Evolutionary conservation across 1,140 invertebrate genomes (phyloP), one percentile per base, ranked within the genome.

Genomic region (Ctenoplectra terminalis): DNA sequence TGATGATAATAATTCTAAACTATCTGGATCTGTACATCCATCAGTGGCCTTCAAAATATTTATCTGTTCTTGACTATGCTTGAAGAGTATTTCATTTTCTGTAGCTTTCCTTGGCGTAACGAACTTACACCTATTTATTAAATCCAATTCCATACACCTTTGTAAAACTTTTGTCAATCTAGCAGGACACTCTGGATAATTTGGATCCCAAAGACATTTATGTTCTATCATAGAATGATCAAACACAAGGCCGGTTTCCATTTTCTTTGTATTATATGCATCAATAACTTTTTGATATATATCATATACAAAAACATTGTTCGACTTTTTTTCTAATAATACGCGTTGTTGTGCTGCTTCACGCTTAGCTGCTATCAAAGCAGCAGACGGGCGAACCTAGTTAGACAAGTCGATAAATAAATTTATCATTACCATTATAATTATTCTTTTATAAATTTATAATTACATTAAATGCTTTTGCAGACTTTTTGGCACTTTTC

Each of bases 151-250:
- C 74, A 95, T 91, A 85, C 97, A 98, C 79, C 97, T 96, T 61
- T 97, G 93, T n/a, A 98, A 92, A 56, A 97, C 93, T 74, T 93
- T 92, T 9, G 94, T 95, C 61, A 98, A 95, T 88, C 98, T 95
- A 71, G 96, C 95, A 1, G 98, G 98, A 87, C 95, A 95, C 92
- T 99, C 98, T 5, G 97, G 96, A 94, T 98, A 97, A 69, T 95
- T 95, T 8, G 94, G 85, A 93, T 98, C 98, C 98, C 98, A 99
- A 0, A 97, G 92, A 90, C 97, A 98, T 26, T 92, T 88, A 90
- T 98, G 98, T 70, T 97, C 95, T 1, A 94, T 89, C 97, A 98
- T 98, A 2, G 95, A 94, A 66, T 95, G 94, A 90, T 98, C 97
- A 87, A 96, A 98, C 58, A 98, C 95, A 5, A 99, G 91, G 0